Conservation (phyloP, 2,888 invertebrate genomes). For the Lithophane semibrunnea region DNA sequence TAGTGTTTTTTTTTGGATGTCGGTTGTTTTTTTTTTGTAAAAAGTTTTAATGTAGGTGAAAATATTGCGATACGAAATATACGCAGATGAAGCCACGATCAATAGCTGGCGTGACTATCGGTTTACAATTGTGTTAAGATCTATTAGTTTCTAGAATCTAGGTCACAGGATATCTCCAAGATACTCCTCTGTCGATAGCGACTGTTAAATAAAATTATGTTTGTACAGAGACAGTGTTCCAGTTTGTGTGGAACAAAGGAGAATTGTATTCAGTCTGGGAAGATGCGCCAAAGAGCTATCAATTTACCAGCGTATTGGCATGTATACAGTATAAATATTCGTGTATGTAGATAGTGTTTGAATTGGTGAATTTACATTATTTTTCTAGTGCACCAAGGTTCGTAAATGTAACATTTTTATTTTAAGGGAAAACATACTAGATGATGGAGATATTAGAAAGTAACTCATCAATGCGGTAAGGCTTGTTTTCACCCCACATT, state of each 20-base stretch:
- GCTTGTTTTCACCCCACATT: too few species aligned
- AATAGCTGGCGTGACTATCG: too few species aligned
- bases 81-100: too few species aligned
- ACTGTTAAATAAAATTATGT: conserved; percentile 45
- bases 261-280: conserved; percentile 36
- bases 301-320: conserved; percentile 37
- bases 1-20: too few species aligned
- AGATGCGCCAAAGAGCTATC: conserved; percentile 25
- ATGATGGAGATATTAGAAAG: neutral
- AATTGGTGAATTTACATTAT: neutral
- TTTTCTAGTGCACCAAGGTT: neutral
- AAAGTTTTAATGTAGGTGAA: too few species aligned
- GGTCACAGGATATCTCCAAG: neutral
- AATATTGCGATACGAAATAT: too few species aligned
- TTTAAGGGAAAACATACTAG: neutral
- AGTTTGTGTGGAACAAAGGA: conserved; percentile 34
- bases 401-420: neutral
- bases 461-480: neutral
- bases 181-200: neutral
- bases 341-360: conserved; percentile 2
- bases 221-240: conserved; percentile 26
- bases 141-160: neutral
- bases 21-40: too few species aligned
- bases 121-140: too few species aligned
- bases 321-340: conserved; percentile 2